A percentile compares a stretch with the other conserved stretches of the same genome.
Conservation (phyloP, 2,888 invertebrate genomes). For the Chloroclysta siterata region DNA sequence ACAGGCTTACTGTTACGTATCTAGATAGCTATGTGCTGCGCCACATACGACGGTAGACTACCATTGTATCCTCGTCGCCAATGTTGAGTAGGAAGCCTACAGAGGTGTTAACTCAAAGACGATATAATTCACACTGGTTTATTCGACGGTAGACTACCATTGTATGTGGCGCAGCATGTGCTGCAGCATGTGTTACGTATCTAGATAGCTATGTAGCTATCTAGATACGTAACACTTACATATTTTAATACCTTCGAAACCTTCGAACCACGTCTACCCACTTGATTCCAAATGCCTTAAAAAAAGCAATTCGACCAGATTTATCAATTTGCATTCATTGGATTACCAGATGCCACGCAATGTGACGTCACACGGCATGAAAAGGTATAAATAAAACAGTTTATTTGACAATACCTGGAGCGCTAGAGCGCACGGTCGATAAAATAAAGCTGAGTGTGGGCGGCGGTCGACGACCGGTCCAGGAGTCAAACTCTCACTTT, state of each 20-base stretch:
- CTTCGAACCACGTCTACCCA: conserved; percentile 32
- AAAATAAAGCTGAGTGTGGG: conserved; percentile 49
- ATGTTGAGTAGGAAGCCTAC: no score
- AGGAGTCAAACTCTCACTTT: conserved; percentile 45
- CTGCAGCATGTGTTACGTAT: no score
- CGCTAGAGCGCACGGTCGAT: conserved; percentile 50
- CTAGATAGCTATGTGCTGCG: no score
- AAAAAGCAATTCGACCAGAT: conserved; percentile 39
- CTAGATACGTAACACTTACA: no score
- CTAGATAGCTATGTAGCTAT: no score
- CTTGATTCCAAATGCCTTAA: conserved; percentile 38
- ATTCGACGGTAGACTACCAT: no score
- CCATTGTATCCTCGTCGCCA: no score
- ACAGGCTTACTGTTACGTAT: no score
- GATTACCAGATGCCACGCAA: conserved; percentile 39
- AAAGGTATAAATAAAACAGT: conserved; percentile 25
- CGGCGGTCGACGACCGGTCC: conserved; percentile 58
- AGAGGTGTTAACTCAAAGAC: no score
- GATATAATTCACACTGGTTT: no score
- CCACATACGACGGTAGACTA: no score
- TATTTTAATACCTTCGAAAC: conserved; percentile 27
- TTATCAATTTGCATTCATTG: conserved; percentile 41
- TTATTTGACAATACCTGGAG: conserved; percentile 37
- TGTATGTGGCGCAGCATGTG: no score
- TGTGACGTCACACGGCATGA: conserved; percentile 34